Evolutionary conservation across 2,888 invertebrate genomes (phyloP), one percentile per base, ranked within the genome.

Genomic region (Cantharis rufa): DNA sequence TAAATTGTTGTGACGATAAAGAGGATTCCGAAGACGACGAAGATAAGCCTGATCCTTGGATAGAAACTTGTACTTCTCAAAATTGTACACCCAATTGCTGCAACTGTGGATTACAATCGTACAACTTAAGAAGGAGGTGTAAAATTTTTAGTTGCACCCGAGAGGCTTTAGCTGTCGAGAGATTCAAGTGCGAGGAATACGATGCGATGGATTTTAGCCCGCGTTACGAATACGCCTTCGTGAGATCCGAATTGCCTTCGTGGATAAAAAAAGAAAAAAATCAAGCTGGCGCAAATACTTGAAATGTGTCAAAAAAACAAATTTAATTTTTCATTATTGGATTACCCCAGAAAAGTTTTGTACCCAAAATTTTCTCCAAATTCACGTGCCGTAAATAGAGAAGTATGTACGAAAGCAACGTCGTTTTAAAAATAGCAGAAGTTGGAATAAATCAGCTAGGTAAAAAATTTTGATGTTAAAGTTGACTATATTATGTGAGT

Each of bases 291-390:
- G 15, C 4, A 64, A 74, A 74, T 69, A 74, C 27, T 28, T 74
- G 74, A 74, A 69, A 63, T 18, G n/a, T 69, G 72, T 74, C 69
- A 74, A 74, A 74, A 74, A 48, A 72, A 21, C 61, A 72, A 24
- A 62, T 62, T 69, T 61, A 66, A 21, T 15, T 68, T 68, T 73
- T 63, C 15, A 70, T 15, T 48, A 15, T 63, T 62, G 48, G 48
- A 48, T 48, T 48, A 21, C n/a, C 16, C 13, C 13, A 7, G 63
- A 63, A 63, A 63, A 63, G n/a, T 63, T 63, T 63, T 21, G 18
- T 24, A 5, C 13, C 16, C 13, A 3, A 66, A 21, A 21, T 66
- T 66, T 21, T 48, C 48, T n/a, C n/a, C 9, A 48, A 48, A 48
- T 48, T 48, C 48, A 48, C n/a, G 48, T 48, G 48, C 7, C 5